Evolutionary conservation across 2,113 vertebrate genomes (phyloP).

Genomic region (Rattus rattus): DNA sequence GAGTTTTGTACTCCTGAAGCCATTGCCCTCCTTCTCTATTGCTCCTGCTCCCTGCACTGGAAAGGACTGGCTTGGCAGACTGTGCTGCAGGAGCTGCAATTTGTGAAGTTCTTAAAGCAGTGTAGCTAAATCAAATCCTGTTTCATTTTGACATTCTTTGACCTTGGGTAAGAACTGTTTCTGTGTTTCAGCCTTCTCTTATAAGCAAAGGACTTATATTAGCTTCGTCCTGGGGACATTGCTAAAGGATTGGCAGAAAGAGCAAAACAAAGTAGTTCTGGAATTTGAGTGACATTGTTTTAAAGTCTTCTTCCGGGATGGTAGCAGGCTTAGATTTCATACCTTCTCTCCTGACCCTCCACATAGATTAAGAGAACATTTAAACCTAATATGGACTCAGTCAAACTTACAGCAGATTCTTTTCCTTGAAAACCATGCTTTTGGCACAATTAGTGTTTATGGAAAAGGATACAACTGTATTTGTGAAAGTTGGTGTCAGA

Average conservation of each 20-base stretch:
- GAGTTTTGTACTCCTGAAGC: background rate
- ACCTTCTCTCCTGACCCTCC: background rate
- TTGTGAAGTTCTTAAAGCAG: background rate
- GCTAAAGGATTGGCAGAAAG: background rate
- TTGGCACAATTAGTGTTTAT: background rate
- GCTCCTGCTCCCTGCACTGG: background rate
- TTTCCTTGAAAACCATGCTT: background rate
- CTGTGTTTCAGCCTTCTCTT: constrained; percentile 6
- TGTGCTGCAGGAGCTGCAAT: background rate
- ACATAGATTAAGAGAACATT: background rate
- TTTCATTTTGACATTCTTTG: background rate
- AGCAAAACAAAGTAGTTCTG: background rate
- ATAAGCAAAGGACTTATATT: background rate
- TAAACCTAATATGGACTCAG: background rate
- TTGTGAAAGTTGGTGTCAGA: background rate
- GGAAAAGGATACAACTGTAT: background rate
- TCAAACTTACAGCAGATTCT: background rate
- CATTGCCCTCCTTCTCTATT: background rate
- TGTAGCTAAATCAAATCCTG: no score
- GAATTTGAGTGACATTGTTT: background rate
- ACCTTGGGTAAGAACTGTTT: background rate
- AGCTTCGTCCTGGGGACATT: background rate
- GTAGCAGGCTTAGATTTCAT: background rate
- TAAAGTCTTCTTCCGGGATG: background rate
- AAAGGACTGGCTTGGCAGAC: background rate